Evolutionary conservation across 30 jellyfish, hydroid and myxozoan species (phyloP).

Genomic region (Calvadosia cruxmelitensis): DNA sequence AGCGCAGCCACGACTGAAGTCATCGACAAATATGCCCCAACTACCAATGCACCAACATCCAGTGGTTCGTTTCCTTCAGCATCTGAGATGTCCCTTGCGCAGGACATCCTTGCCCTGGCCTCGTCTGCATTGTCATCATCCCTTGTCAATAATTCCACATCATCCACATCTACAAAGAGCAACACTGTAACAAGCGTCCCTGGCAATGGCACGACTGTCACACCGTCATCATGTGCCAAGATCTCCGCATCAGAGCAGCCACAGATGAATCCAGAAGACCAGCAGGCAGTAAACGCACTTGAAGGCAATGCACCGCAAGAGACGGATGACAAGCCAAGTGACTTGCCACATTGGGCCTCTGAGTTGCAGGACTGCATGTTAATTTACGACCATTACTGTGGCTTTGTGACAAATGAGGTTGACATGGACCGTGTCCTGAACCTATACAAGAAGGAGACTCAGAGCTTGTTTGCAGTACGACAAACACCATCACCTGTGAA

Average conservation of each 20-base stretch:
- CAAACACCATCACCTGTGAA: constrained; percentile 93
- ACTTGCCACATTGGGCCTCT: constrained; percentile 64
- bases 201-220: constrained; percentile 5
- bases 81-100: constrained; percentile 65
- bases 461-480: constrained; percentile 77
- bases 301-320: constrained; percentile 16
- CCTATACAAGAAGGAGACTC: constrained; percentile 79
- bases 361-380: constrained; percentile 35
- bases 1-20: constrained; percentile 29
- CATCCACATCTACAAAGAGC: constrained; percentile 9
- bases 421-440: constrained; percentile 85
- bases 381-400: constrained; percentile 65
- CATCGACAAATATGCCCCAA: constrained; percentile 34
- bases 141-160: background rate
- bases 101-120: constrained; percentile 60
- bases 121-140: constrained; percentile 67
- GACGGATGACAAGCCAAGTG: constrained; percentile 5
- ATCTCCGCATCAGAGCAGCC: background rate
- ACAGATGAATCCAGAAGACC: background rate
- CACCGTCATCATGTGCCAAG: background rate
- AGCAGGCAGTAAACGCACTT: background rate
- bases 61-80: constrained; percentile 41
- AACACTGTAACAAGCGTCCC: background rate
- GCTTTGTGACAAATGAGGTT: constrained; percentile 65
- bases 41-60: constrained; percentile 37